phyloP scores from a whole-genome alignment of 2,888 invertebrate genomes.

The Tenthredo amoena region DNA sequence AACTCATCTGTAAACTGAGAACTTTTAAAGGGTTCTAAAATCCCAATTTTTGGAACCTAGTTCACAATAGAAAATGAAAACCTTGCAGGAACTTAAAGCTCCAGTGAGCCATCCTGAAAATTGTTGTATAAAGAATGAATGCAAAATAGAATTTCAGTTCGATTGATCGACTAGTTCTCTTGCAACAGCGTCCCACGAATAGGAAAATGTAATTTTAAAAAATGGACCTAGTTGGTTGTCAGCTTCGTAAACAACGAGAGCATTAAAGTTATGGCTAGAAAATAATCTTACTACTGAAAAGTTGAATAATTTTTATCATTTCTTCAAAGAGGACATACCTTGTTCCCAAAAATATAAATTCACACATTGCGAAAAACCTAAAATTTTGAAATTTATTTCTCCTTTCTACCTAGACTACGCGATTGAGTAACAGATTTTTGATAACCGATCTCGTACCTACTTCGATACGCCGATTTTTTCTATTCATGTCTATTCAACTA shows the following conservation, averaged over 20 bases:
- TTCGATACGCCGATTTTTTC: neutral
- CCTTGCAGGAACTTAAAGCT: neutral
- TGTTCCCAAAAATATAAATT: neutral
- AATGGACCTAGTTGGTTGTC: neutral
- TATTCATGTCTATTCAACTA: neutral
- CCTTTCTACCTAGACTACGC: neutral
- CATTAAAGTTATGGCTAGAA: neutral
- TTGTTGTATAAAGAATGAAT: neutral
- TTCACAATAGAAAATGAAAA: neutral
- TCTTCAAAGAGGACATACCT: neutral
- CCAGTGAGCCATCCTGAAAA: neutral
- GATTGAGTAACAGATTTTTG: neutral
- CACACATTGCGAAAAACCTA: neutral
- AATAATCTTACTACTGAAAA: neutral
- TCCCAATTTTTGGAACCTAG: neutral
- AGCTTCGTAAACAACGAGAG: neutral
- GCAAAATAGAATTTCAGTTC: neutral
- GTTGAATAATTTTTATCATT: neutral
- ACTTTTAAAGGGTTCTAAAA: neutral
- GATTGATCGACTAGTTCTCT: neutral
- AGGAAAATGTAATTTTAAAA: conserved; percentile 5
- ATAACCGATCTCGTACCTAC: neutral
- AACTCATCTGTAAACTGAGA: neutral
- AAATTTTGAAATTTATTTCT: neutral
- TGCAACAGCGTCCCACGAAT: neutral